phyloP scores from a whole-genome alignment of 2,888 invertebrate genomes.

The Nemurella pictetii region DNA sequence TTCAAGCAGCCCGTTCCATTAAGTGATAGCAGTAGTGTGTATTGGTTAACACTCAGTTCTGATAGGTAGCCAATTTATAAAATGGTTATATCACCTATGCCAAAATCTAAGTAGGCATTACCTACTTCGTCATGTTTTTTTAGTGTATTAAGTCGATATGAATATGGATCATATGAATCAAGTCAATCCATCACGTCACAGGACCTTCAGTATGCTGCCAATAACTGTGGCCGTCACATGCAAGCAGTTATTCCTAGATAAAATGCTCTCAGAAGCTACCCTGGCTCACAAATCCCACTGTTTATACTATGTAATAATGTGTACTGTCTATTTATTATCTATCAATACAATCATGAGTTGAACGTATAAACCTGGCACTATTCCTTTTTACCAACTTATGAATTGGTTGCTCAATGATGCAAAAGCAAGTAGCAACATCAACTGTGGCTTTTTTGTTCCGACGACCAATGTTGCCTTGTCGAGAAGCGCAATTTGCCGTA shows the following conservation, averaged over 20 bases:
- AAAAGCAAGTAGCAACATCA: too few relatives aligned
- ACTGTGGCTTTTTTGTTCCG: too few relatives aligned
- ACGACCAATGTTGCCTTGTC: too few relatives aligned
- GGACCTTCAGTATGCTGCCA: background rate
- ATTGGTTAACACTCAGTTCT: background rate
- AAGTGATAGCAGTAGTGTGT: background rate
- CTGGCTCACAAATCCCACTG: background rate
- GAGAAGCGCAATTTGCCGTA: too few relatives aligned
- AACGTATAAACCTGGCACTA: background rate
- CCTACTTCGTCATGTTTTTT: background rate
- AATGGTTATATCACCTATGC: background rate
- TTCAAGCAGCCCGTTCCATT: conserved; percentile 11
- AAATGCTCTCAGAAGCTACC: background rate
- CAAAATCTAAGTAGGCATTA: background rate
- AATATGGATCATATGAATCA: too few relatives aligned
- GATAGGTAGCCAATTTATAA: background rate
- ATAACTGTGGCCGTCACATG: background rate
- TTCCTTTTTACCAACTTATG: too few relatives aligned
- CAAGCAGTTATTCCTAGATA: background rate
- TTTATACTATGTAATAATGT: background rate
- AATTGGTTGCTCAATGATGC: too few relatives aligned
- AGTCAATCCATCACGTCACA: background rate
- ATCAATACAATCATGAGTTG: background rate
- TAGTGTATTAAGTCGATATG: too few relatives aligned
- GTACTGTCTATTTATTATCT: background rate